phyloP scores from a whole-genome alignment of 2,113 vertebrate species.

The Gymnocephalus cernua region DNA sequence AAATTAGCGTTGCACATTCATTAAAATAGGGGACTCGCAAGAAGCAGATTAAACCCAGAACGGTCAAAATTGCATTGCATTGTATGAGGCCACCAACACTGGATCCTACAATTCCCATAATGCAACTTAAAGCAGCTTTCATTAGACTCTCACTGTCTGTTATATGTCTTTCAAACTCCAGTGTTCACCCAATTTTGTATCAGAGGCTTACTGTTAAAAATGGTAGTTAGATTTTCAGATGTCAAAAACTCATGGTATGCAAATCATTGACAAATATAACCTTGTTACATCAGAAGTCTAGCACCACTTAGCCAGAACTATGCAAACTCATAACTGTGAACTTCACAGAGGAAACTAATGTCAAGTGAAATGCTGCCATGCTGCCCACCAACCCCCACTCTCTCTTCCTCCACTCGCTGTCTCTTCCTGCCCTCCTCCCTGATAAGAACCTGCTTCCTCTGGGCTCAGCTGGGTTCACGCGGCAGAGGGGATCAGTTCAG shows the following conservation, averaged over 20 bases:
- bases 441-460: conserved; percentile 75
- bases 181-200: neutral
- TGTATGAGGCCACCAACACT: neutral
- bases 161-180: neutral
- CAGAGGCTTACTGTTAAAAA: neutral
- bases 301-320: neutral
- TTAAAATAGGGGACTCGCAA: neutral
- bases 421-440: conserved; percentile 72
- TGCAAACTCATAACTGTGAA: conserved; percentile 29
- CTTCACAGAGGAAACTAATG: conserved; percentile 47
- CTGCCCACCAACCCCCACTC: conserved; percentile 51
- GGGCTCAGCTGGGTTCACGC: conserved; percentile 65
- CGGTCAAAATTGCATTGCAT: neutral
- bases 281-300: neutral
- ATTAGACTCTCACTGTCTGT: neutral
- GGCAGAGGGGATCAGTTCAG: conserved; percentile 61
- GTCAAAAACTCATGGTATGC: neutral
- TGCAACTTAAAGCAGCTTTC: neutral
- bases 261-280: neutral
- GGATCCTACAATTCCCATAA: neutral
- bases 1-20: neutral
- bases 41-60: neutral
- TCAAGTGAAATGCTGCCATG: conserved; percentile 36
- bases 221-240: neutral
- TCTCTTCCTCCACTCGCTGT: conserved; percentile 62